Conservation (phyloP, 1,140 invertebrate species). For the Ephestia elutella region DNA sequence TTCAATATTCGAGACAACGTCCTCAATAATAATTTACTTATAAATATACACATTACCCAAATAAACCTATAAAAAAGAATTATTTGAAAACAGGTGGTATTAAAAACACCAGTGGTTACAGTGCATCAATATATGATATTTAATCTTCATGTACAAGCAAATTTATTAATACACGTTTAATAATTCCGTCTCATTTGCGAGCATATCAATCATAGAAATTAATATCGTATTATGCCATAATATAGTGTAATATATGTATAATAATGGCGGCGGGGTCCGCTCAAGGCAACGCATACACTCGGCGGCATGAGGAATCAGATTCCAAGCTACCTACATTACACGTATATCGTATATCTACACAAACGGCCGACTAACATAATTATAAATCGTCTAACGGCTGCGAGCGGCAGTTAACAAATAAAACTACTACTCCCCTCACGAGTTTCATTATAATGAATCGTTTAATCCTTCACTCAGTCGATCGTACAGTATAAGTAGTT, state of each 20-base stretch:
- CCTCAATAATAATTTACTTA: slow-evolving; percentile 72
- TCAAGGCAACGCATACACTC: slow-evolving; percentile 39
- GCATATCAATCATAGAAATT: slow-evolving; percentile 45
- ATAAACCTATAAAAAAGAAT: slow-evolving; percentile 64
- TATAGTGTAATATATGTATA: slow-evolving; percentile 65
- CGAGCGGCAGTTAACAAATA: slow-evolving; percentile 45
- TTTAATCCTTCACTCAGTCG: slow-evolving; percentile 59
- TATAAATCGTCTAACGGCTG: slow-evolving; percentile 47
- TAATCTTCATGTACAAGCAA: slow-evolving; percentile 73
- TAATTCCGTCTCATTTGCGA: slow-evolving; percentile 46
- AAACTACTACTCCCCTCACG: slow-evolving; percentile 49
- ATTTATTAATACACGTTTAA: slow-evolving; percentile 69
- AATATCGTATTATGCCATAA: slow-evolving; percentile 67
- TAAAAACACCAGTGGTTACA: slow-evolving; percentile 70
- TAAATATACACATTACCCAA: slow-evolving; percentile 71
- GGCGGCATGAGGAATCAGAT: slow-evolving; percentile 57
- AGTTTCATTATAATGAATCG: slow-evolving; percentile 47
- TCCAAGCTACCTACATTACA: slow-evolving; percentile 50
- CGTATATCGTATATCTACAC: slow-evolving; percentile 31
- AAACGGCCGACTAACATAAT: slow-evolving; percentile 35
- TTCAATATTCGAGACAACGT: slow-evolving; percentile 69
- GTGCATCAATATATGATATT: slow-evolving; percentile 74
- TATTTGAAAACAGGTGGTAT: slow-evolving; percentile 59
- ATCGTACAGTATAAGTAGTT: slow-evolving; percentile 58
- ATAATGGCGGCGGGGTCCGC: slow-evolving; percentile 30